Evolutionary conservation across 2,797 vertebrate genomes (phyloP), one percentile per base, ranked within the genome.

Genomic region (Chaenodraco wilsoni): DNA sequence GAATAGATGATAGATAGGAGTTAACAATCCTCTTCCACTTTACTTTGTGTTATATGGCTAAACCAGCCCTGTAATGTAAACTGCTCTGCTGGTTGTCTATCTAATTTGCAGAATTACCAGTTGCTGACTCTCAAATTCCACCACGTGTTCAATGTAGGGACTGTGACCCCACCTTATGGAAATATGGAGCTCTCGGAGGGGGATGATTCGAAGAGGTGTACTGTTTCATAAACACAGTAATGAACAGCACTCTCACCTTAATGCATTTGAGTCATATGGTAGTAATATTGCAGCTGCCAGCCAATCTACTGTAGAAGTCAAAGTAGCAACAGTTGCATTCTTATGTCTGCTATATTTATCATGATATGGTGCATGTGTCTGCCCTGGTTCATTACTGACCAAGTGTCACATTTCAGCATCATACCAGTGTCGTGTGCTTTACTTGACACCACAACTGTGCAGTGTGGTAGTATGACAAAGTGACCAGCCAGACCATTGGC

Each of bases 301-400:
- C 43, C 27, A 66, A 16, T 78, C 56, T 64, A 70, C 67, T 77
- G 72, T 55, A 83, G 48, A 72, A 75, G 50, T 79, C 50, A 46
- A 56, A 41, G 43, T 65, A 37, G 62, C 71, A 82, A 69, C 84
- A 82, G 85, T 71, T 88, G 89, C 86, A 73, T 48, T 51, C 14
- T 55, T 54, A 63, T 43, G 64, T 58, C 59, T 73, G 73, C 89
- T 93, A 92, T 91, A 91, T 92, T 90, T 93, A 90, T 85, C 83
- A 69, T 87, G 76, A 84, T 67, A 19, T 40, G 60, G 56, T 71
- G 72, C 74, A 88, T 90, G 81, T 83, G 63, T 82, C 69, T 64
- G 69, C 66, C 56, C 33, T 4, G 27, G 63, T 65, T 82, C 66
- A 59, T 59, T 83, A 50, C 59, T 57, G 51, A 57, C 50, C 17